A percentile compares a stretch with the other conserved stretches of the same genome.
Evolutionary conservation across 2,888 invertebrate genomes (phyloP).

Genomic region (Tetropium fuscum): DNA sequence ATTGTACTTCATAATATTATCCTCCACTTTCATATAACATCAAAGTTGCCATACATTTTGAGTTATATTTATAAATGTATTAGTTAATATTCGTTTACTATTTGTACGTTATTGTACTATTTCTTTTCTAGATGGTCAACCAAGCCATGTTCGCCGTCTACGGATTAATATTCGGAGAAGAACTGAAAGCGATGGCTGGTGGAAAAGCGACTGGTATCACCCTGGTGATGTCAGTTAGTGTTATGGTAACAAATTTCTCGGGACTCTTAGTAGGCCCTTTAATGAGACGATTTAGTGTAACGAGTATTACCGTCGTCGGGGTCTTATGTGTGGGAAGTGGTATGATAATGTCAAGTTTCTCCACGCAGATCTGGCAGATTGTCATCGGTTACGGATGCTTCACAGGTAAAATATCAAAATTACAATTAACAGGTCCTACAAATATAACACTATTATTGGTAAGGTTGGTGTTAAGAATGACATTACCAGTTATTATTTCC

Average conservation of each 20-base stretch:
- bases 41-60: no score
- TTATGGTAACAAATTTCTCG: conserved; percentile 74
- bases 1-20: no score
- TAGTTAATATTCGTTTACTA: no score
- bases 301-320: conserved; percentile 70
- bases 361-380: conserved; percentile 68
- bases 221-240: conserved; percentile 75
- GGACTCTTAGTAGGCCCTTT: conserved; percentile 78
- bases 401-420: conserved; percentile 63
- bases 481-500: no score
- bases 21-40: no score
- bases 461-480: not conserved
- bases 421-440: not conserved
- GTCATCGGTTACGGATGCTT: conserved; percentile 70
- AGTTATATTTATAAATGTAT: no score
- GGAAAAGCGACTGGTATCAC: conserved; percentile 75
- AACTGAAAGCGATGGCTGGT: conserved; percentile 73
- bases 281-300: conserved; percentile 70
- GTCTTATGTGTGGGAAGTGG: conserved; percentile 69
- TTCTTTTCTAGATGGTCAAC: conserved; percentile 70
- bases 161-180: conserved; percentile 76
- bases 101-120: no score
- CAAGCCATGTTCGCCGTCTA: conserved; percentile 79
- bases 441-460: not conserved
- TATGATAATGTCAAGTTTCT: conserved; percentile 68